Percentiles rank a stretch among this genome's conserved stretches.
phyloP scores from a whole-genome alignment of 2,888 invertebrate species.

The Cephus spinipes region DNA sequence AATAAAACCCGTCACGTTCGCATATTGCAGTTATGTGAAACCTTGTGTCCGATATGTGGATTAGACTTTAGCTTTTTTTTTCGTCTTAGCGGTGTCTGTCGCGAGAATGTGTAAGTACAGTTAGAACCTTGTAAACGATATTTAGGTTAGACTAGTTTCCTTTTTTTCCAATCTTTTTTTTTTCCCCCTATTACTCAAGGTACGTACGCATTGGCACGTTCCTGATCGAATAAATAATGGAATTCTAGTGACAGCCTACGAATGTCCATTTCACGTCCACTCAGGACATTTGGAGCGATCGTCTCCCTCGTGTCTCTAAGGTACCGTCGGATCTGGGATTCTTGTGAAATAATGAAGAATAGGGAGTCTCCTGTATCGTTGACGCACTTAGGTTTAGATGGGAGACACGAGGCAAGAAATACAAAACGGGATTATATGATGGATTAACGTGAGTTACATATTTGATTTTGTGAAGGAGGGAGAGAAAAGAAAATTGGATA shows the following conservation, averaged over 20 bases:
- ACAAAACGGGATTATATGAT: background rate
- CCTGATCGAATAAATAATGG: background rate
- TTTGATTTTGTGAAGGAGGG: background rate
- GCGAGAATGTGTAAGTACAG: background rate
- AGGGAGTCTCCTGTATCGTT: background rate
- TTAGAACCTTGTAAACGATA: slow-evolving; percentile 5
- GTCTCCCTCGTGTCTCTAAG: background rate
- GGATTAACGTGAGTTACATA: background rate
- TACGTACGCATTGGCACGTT: background rate
- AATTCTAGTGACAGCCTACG: background rate
- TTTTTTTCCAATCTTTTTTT: background rate
- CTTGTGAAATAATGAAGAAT: background rate
- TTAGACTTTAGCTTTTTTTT: background rate
- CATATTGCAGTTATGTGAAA: background rate
- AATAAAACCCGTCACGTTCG: background rate
- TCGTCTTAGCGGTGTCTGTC: background rate
- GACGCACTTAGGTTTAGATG: background rate
- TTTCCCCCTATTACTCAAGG: background rate
- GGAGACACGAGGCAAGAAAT: background rate
- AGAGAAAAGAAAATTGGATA: background rate
- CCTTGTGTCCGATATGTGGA: background rate
- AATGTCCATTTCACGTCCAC: background rate
- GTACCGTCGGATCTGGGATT: background rate
- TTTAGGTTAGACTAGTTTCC: background rate
- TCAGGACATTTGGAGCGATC: background rate